phyloP scores from a whole-genome alignment of 2,888 invertebrate genomes.

The Selenia dentaria region DNA sequence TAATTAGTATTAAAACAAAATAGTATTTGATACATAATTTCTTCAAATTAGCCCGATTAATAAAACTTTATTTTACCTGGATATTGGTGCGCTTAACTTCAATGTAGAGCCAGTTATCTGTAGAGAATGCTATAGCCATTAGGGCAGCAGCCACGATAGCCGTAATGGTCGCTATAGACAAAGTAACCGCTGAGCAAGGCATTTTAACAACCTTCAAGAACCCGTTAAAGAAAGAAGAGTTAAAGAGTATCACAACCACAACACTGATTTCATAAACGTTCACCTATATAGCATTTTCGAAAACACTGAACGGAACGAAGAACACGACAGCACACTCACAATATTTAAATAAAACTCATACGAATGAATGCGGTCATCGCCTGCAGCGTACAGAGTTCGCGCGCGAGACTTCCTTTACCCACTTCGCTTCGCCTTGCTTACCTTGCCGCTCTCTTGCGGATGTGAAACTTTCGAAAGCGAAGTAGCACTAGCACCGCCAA shows the following conservation, averaged over 20 bases:
- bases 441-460: conserved; percentile 83
- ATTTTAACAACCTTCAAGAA: conserved; percentile 85
- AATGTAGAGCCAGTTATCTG: conserved; percentile 98
- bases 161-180: conserved; percentile 97
- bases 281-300: conserved; percentile 82
- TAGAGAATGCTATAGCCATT: conserved; percentile 96
- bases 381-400: conserved; percentile 80
- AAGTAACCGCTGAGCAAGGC: conserved; percentile 97
- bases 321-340: conserved; percentile 81
- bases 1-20: too few relatives aligned
- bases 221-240: conserved; percentile 60
- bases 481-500: conserved; percentile 74
- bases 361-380: conserved; percentile 84
- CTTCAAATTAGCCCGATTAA: too few relatives aligned
- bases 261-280: conserved; percentile 70
- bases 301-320: conserved; percentile 74
- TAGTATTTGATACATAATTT: too few relatives aligned
- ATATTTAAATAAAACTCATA: conserved; percentile 74
- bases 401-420: conserved; percentile 80
- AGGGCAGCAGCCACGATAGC: conserved; percentile 97
- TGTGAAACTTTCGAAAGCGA: conserved; percentile 84
- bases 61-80: conserved; percentile 91
- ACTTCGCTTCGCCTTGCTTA: conserved; percentile 67
- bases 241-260: conserved; percentile 73
- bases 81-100: conserved; percentile 95